phyloP scores from a whole-genome alignment of 1,140 invertebrate species.

The Hypsibius dujardini region DNA sequence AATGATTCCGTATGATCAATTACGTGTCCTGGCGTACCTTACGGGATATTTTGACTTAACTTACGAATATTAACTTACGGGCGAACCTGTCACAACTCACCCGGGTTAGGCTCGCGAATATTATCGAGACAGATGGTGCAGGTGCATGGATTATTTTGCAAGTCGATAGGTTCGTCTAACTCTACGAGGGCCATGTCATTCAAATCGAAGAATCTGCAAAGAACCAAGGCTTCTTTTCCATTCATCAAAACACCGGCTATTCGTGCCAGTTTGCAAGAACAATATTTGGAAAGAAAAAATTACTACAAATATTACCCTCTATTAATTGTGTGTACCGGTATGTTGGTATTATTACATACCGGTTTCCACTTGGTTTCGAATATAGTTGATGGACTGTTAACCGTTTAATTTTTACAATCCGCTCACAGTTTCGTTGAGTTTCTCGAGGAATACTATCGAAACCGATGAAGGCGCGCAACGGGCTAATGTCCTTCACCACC shows the following conservation, averaged over 20 bases:
- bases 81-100: too few relatives aligned
- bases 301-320: too few relatives aligned
- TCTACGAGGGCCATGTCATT: not conserved
- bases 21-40: too few relatives aligned
- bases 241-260: too few relatives aligned
- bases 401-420: not conserved
- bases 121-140: not conserved
- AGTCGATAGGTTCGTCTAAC: not conserved
- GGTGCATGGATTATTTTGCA: not conserved
- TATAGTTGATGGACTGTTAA: not conserved
- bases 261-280: too few relatives aligned
- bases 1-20: too few relatives aligned
- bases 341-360: not conserved
- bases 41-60: too few relatives aligned
- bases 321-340: too few relatives aligned
- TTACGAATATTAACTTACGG: too few relatives aligned
- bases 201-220: not conserved
- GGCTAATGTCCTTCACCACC: not conserved
- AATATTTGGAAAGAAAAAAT: too few relatives aligned
- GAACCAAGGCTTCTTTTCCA: too few relatives aligned
- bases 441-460: constrained; percentile 1
- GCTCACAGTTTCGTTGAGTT: not conserved
- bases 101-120: not conserved
- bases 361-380: not conserved
- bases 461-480: not conserved